Evolutionary conservation across 2,113 vertebrate species (phyloP), one percentile per base, ranked within the genome.

Genomic region (Xenopus borealis): DNA sequence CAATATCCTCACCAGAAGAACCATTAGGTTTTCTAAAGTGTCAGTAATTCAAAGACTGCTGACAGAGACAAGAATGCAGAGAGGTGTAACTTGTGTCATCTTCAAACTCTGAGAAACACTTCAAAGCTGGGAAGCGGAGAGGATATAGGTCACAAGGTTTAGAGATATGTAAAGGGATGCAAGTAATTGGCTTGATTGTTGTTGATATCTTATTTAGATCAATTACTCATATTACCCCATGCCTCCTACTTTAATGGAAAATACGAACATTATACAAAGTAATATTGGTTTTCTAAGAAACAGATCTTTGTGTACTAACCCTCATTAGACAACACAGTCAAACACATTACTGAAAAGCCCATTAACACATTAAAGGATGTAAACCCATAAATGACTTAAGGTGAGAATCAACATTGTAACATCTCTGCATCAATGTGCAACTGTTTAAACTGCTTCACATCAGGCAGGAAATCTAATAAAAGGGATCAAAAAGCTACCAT

Each of bases 11-110:
- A 17, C 46, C 79, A 81, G 73, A 79, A 85, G 80, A 82, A 80
- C 79, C 75, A 64, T 52, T 0, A 47, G 79, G 79, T 81, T 87
- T n/a, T 87, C 83, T 83, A 55, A 78, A 0, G 66, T 86, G 86
- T 87, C 85, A 88, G 79, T 7, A 63, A 82, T 80, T 88, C 86
- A 86, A 85, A 84, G 80, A 86, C 84, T 83, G 4, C 80, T 87
- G 84, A 76, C 79, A 62, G 81, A 80, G 86, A 83, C 17, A 84
- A 84, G 88, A 90, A 87, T 80, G 73, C 62, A 33, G 80, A 62
- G 85, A 88, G 83, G 83, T 82, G 83, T 81, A 75, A 83, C 83
- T 65, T 9, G 82, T 76, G 85, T 84, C 84, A 73, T 59, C 83
- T 44, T 83, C 23, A 68, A 82, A 80, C 81, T 79, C 33, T 82